Evolutionary conservation across 2,113 vertebrate species (phyloP).

Genomic region (Uria lomvia): DNA sequence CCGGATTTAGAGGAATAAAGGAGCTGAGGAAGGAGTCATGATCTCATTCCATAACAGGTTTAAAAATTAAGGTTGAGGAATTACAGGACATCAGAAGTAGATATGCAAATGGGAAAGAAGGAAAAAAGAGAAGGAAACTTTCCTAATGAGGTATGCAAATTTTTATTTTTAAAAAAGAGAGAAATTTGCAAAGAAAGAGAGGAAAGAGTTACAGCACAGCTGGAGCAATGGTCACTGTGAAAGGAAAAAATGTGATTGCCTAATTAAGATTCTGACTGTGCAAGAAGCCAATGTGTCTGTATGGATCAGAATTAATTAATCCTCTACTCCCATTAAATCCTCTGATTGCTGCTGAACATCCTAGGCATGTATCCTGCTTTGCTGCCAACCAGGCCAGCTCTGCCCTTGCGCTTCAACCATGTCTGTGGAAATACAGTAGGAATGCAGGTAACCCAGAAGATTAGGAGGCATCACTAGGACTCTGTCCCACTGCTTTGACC

Average conservation of each 20-base stretch:
- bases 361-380: not conserved
- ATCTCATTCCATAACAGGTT: not conserved
- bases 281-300: not conserved
- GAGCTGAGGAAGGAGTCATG: not conserved
- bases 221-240: conserved; percentile 22
- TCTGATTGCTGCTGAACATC: conserved; percentile 5
- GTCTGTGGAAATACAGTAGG: not conserved
- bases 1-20: conserved; percentile 1
- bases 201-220: conserved; percentile 18
- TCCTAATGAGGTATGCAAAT: not conserved
- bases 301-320: conserved; percentile 49
- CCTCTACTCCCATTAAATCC: conserved; percentile 7
- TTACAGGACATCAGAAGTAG: not conserved
- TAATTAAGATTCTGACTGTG: conserved; percentile 52
- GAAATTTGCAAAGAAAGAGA: not conserved
- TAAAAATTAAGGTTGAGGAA: not conserved
- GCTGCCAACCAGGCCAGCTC: not conserved
- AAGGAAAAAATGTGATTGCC: conserved; percentile 23
- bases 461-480: not conserved
- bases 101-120: not conserved
- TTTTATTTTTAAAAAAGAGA: not conserved
- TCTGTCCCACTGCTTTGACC: not conserved
- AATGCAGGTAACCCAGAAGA: not conserved
- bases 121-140: not conserved
- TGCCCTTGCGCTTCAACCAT: not conserved